Base-by-base conservation (phyloP, 2,888 invertebrate genomes). In the Zhuqinia jingwanae region DNA sequence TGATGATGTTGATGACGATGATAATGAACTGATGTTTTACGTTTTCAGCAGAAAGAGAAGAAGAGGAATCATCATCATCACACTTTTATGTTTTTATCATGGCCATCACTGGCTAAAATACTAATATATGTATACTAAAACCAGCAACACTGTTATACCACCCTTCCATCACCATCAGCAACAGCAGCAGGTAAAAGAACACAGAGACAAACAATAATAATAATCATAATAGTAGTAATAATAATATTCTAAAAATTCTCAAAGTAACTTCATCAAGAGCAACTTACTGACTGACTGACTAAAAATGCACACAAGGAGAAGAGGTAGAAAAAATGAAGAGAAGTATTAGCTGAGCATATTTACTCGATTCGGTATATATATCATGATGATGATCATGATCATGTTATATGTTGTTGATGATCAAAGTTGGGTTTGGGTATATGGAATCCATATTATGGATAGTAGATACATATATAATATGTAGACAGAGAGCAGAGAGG, bases 271-370 rank as follows among this genome's bases (percentile, higher is more conserved):
- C 27, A 78, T 85, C 78, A 70, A 78, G 73, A 85, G 85, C 85
- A 73, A 78, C 85, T 85, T 78, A 85, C 58, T 85, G 85, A 85
- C 85, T 85, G 85, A 85, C 85, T 85, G 78, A 70, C 56, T 85
- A 77, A 79, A 65, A 77, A 84, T 76, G 58, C 53, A 68, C 25
- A 63, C 60, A 82, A 50, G 60, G 27, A 47, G 73, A 73, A 50
- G 25, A 50, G 50, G 25, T 25, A 73, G 50, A 73, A 53, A 10
- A 36, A 36, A 36, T 36, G 15, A 13, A 73, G 27, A 73, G n/a
- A 10, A 73, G 47, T 73, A n/a, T 42, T 42, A 65, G 17, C 20
- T 56, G 17, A 17, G 56, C 20, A 17, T 8, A 2, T 17, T n/a
- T 56, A 17, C 17, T 8, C 2, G 56, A 56, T n/a, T n/a, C n/a